These are phyloP conservation scores for Sphaeridia pumilis DNA, from an alignment of 2,888 invertebrate species.

Conservation along the genomic window DNA sequence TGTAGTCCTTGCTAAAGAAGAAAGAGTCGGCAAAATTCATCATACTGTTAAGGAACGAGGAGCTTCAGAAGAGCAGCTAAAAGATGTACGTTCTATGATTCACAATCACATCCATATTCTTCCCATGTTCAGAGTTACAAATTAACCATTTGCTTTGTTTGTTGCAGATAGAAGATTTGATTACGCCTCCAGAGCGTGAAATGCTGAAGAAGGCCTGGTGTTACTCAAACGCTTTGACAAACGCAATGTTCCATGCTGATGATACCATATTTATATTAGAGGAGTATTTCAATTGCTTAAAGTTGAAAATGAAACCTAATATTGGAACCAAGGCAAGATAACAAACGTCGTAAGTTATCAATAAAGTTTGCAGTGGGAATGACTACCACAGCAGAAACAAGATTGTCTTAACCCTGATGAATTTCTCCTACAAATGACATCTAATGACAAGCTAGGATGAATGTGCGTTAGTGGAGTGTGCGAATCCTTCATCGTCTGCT, in stretches of 20 bases:
- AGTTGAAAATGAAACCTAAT: not conserved
- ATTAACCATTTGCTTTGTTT: not conserved
- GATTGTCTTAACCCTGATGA: too few relatives aligned
- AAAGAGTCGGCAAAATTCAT: conserved; percentile 68
- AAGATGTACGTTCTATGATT: conserved; percentile 50
- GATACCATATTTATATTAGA: conserved; percentile 69
- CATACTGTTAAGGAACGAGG: conserved; percentile 65
- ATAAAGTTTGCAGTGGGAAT: too few relatives aligned
- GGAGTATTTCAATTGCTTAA: conserved; percentile 50
- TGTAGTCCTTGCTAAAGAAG: conserved; percentile 73
- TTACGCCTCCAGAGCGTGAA: conserved; percentile 71
- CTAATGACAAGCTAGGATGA: too few relatives aligned
- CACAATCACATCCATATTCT: conserved; percentile 8
- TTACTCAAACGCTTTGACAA: conserved; percentile 61
- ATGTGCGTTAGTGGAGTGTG: too few relatives aligned
- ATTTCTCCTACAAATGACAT: too few relatives aligned
- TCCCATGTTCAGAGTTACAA: not conserved
- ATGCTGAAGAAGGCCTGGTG: conserved; percentile 61
- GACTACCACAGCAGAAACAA: too few relatives aligned
- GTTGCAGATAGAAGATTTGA: conserved; percentile 69
- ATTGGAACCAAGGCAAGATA: not conserved
- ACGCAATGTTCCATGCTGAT: conserved; percentile 67
- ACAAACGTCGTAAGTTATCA: not conserved
- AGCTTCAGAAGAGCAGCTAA: conserved; percentile 63
- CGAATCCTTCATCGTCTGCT: too few relatives aligned